Evolutionary conservation across 2,888 invertebrate genomes (phyloP), one percentile per base, ranked within the genome.

Genomic region (Synanthedon myopaeformis): DNA sequence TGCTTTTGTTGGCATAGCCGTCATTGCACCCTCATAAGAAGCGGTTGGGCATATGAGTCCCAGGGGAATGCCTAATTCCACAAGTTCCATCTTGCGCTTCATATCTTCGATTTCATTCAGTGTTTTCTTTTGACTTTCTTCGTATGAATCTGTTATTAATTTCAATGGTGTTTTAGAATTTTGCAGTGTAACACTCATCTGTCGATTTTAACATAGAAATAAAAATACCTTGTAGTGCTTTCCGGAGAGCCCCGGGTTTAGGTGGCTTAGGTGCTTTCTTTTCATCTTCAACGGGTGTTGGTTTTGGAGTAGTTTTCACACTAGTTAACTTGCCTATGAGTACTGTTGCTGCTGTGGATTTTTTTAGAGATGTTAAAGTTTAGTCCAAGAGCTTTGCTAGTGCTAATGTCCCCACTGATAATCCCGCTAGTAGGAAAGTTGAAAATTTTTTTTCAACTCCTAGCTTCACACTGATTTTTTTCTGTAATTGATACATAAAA

Each of bases 1-100:
- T 13, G 86, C 86, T 55, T 86, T 87, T 0, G 86, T 86, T 0
- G 87, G 87, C 88, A 87, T 86, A 0, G 82, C 84, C 54, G 80
- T 82, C 1, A 52, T 41, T 3, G 54, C 51, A 13, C 53, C 50
- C 3, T 51, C 53, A 10, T 81, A 81, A 45, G 71, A 80, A 0
- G 79, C 63, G 0, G 70, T 70, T 0, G 86, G 85, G 49, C 84
- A 82, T n/a, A 88, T 83, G 4, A 88, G 70, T 0, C 87, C 87
- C 0, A 88, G 65, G 0, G 88, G 88, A 52, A 88, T 86, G 0
- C 88, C 88, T 0, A 88, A 64, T 5, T 88, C 87, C 0, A 83
- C 80, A 13, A 88, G 61, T 56, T 87, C 88, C 83, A 84, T 82
- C 57, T 86, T 85, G 2, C 84, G 73, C 51, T 87, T 87, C 85